Percentiles rank a stretch among this genome's conserved stretches.
Evolutionary conservation across 2,113 vertebrate species (phyloP).

Genomic region (Ondatra zibethicus): DNA sequence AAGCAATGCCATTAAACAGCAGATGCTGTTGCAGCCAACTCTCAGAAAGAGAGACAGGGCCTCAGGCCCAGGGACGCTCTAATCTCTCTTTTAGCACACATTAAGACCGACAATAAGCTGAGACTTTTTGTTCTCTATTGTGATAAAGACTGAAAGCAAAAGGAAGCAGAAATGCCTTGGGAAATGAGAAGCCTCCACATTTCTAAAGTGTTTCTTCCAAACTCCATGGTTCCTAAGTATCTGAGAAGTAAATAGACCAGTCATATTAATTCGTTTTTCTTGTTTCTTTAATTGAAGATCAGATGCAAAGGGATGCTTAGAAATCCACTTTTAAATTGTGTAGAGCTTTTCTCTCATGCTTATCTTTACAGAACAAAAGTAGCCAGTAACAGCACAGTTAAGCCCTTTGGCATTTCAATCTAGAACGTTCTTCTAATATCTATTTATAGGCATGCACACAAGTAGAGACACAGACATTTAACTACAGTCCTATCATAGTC

Average conservation of each 20-base stretch:
- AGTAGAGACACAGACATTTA: not conserved
- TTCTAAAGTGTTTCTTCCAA: not conserved
- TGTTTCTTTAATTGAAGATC: constrained; percentile 47
- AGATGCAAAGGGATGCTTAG: constrained; percentile 38
- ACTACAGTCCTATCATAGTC: not conserved
- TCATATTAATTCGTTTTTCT: constrained; percentile 12
- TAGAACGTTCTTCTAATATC: constrained; percentile 38
- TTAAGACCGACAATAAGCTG: not conserved
- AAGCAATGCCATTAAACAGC: constrained; percentile 13
- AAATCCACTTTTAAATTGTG: constrained; percentile 50
- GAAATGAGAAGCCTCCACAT: not conserved
- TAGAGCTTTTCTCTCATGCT: constrained; percentile 23
- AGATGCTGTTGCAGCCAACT: not conserved
- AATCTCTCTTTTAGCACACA: constrained; percentile 38
- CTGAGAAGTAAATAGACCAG: not conserved
- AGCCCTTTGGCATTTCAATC: not conserved
- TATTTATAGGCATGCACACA: not conserved
- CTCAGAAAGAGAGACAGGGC: not conserved
- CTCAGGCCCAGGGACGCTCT: not conserved
- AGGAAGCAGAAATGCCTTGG: not conserved
- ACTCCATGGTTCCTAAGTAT: not conserved
- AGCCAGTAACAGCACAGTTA: constrained; percentile 33
- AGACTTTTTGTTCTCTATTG: not conserved
- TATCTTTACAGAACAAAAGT: constrained; percentile 46
- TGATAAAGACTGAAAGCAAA: constrained; percentile 24